Conservation (phyloP, 2,113 vertebrate genomes). For the Barbus barbus region DNA sequence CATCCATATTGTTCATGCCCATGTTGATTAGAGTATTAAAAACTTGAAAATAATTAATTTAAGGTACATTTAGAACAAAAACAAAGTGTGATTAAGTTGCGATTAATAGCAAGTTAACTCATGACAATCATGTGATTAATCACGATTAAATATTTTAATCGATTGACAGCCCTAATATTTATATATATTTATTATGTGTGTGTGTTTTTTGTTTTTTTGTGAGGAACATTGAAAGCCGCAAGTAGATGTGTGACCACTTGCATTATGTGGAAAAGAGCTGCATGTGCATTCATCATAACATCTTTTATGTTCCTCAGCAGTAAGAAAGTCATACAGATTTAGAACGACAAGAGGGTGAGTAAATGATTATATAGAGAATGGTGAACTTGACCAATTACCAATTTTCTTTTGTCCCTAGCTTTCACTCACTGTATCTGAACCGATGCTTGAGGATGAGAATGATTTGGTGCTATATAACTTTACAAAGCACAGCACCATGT, state of each 20-base stretch:
- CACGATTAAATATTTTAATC: no score
- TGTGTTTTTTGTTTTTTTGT: no score
- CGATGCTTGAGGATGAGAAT: not conserved
- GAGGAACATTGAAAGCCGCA: no score
- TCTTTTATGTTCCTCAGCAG: not conserved
- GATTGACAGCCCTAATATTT: no score
- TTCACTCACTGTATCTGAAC: not conserved
- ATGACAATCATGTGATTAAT: no score
- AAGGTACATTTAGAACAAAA: no score
- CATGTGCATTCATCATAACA: not conserved
- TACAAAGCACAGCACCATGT: not conserved
- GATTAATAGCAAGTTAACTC: no score
- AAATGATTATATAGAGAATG: not conserved
- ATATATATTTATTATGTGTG: no score
- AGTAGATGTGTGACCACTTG: not conserved
- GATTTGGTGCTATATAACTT: not conserved
- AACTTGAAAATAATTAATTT: no score
- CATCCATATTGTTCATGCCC: no score
- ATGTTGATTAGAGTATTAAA: no score
- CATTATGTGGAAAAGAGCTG: not conserved
- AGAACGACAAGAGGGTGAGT: not conserved
- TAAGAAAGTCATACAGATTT: not conserved
- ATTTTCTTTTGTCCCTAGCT: conserved; percentile 18
- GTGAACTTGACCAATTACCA: not conserved
- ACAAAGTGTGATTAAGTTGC: no score